Evolutionary conservation across 2,888 invertebrate species (phyloP).

Genomic region (Osmoderma eremita): DNA sequence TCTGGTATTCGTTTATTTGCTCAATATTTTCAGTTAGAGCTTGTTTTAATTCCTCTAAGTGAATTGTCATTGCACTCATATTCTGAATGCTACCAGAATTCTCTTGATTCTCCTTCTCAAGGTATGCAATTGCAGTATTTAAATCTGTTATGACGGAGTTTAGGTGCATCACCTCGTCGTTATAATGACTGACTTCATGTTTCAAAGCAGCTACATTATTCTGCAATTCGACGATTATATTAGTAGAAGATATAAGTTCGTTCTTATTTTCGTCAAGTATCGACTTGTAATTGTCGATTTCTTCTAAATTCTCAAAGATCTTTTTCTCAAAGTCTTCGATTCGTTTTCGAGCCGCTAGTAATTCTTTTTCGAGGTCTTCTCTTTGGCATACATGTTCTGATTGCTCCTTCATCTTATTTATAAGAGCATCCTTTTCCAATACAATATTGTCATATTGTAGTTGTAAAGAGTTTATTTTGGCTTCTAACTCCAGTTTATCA

Average conservation of each 20-base stretch:
- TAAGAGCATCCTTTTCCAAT: slow-evolving; percentile 54
- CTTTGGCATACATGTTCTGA: slow-evolving; percentile 54
- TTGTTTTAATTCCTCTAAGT: slow-evolving; percentile 68
- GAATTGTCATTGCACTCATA: slow-evolving; percentile 65
- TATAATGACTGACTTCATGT: slow-evolving; percentile 46
- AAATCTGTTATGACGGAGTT: slow-evolving; percentile 66
- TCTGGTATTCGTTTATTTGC: slow-evolving; percentile 67
- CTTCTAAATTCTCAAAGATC: slow-evolving; percentile 52
- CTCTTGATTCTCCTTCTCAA: slow-evolving; percentile 66
- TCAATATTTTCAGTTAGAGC: slow-evolving; percentile 67
- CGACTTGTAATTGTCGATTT: slow-evolving; percentile 56
- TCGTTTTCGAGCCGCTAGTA: slow-evolving; percentile 49
- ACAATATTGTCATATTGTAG: slow-evolving; percentile 52
- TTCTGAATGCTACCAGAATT: slow-evolving; percentile 63
- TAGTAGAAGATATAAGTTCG: slow-evolving; percentile 56
- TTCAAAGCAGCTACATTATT: slow-evolving; percentile 54
- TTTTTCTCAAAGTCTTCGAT: slow-evolving; percentile 54
- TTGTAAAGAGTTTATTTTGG: slow-evolving; percentile 44
- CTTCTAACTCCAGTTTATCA: slow-evolving; percentile 48
- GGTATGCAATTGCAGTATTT: slow-evolving; percentile 65
- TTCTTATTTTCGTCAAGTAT: slow-evolving; percentile 58
- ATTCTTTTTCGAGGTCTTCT: slow-evolving; percentile 52
- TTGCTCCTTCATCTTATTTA: slow-evolving; percentile 52
- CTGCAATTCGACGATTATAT: slow-evolving; percentile 55
- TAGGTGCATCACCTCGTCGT: slow-evolving; percentile 58